These are phyloP conservation scores for Hafferia zeledoni DNA, from an alignment of 2,797 vertebrate genomes.

Conservation along the genomic window DNA sequence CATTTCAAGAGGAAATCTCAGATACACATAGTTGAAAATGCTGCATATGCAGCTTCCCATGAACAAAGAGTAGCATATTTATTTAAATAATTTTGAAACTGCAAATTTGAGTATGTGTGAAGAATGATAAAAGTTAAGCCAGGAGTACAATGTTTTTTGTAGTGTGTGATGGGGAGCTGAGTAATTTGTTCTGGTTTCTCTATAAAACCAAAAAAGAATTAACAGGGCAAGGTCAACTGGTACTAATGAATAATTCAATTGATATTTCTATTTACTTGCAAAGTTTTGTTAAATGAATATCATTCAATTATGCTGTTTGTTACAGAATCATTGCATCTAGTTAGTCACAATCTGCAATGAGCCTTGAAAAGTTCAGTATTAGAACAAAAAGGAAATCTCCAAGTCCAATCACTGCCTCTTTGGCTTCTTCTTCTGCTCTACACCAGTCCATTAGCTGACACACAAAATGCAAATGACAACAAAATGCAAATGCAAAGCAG, in stretches of 20 bases:
- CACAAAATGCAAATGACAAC: no score
- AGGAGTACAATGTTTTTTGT: background rate
- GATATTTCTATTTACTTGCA: background rate
- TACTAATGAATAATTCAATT: background rate
- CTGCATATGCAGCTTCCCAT: background rate
- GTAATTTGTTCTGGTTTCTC: background rate
- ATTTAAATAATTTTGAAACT: background rate
- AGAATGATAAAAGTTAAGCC: background rate
- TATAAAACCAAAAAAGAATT: background rate
- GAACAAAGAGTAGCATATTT: background rate
- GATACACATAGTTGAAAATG: background rate
- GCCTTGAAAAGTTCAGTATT: background rate
- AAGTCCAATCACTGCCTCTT: background rate
- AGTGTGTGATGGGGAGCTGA: no score
- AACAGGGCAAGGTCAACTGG: background rate
- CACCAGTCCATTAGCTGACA: background rate
- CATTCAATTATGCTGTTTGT: background rate
- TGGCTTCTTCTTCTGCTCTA: background rate
- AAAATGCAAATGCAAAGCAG: background rate
- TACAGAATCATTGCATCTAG: background rate
- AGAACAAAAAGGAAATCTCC: background rate
- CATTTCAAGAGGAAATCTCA: background rate
- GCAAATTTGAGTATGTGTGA: background rate
- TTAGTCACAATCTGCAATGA: background rate
- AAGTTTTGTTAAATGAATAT: background rate